A percentile compares a stretch with the other conserved stretches of the same genome.
These are phyloP conservation scores for Myotis brandtii DNA, from an alignment of 2,113 vertebrate genomes.

Conservation along the genomic window DNA sequence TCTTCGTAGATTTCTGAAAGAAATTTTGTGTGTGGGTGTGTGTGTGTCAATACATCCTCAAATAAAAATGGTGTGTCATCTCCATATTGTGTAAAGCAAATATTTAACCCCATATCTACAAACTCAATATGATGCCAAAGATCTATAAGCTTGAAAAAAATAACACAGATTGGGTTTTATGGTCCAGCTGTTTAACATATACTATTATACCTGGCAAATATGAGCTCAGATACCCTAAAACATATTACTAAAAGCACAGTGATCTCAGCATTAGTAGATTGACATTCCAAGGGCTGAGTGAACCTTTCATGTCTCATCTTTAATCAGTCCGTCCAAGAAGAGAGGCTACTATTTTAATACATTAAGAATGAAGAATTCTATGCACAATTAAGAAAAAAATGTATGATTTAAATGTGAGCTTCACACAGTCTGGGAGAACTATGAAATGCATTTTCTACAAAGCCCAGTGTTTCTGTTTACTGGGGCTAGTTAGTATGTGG, in stretches of 20 bases:
- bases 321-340: neutral
- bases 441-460: neutral
- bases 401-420: neutral
- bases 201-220: neutral
- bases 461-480: neutral
- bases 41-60: neutral
- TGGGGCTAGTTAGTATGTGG: neutral
- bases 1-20: neutral
- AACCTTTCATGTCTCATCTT: neutral
- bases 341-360: neutral
- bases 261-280: neutral
- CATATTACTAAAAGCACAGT: neutral
- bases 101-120: neutral
- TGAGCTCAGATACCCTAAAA: neutral
- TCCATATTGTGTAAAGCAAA: neutral
- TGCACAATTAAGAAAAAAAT: neutral
- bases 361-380: neutral
- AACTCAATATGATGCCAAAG: neutral
- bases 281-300: neutral
- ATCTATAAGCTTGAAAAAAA: constrained; percentile 16
- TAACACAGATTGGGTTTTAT: neutral
- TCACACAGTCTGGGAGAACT: neutral
- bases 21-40: neutral
- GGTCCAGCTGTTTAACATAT: neutral
- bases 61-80: neutral